Evolutionary conservation across 2,797 vertebrate genomes (phyloP), one percentile per base, ranked within the genome.

Genomic region (Chaenodraco wilsoni): DNA sequence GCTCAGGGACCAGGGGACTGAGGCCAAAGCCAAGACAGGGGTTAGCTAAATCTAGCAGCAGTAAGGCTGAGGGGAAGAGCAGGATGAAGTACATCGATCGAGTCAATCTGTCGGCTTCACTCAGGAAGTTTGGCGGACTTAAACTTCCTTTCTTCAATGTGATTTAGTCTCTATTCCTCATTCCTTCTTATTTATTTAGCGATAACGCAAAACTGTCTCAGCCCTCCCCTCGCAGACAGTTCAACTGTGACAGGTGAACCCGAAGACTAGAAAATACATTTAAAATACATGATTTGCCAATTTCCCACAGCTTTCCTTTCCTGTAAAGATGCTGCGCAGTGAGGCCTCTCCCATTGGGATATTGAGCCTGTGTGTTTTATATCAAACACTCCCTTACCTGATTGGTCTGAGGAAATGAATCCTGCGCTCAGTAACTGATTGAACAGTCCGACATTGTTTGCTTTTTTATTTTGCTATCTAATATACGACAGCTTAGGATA

Each of bases 11-110:
- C 57, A 1, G 21, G 71, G 58, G 76, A 74, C 49, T 5, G 64
- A 62, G 63, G 59, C 55, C 67, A 12, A 37, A 41, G 43, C 27
- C 50, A 1, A 74, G 48, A 40, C 61, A 10, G 66, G 48, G 80
- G 60, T 78, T 45, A 59, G 65, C 66, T 84, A 78, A 86, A 88
- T 82, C 71, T 55, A 37, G 49, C 56, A 9, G 5, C 64, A 54
- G 59, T 74, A 43, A 77, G 77, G 9, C 48, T 17, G 17, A 74
- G n/a, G 59, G 49, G 61, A 68, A 9, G 52, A 62, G 43, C 61
- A 68, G 58, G 66, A 61, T 78, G 56, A 63, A 78, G 76, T 23
- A 65, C 23, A 23, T 60, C 43, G 14, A 79, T 69, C 44, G 31
- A 14, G 56, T 66, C 43, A 6, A 23, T 68, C 62, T 40, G 45